These are phyloP conservation scores for Pterostichus niger DNA, from an alignment of 2,888 invertebrate genomes.

Conservation along the genomic window DNA sequence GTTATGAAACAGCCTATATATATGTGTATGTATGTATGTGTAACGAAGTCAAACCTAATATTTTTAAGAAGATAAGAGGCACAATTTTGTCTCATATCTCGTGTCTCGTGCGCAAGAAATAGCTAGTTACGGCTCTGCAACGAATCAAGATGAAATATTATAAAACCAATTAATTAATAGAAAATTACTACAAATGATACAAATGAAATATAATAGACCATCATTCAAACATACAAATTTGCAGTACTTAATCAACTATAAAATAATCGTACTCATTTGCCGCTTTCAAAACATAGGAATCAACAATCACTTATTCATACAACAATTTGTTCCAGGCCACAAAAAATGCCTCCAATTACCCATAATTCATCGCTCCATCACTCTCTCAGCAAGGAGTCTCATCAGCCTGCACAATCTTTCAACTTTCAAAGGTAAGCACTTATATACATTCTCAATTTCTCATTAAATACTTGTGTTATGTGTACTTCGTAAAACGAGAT, in stretches of 20 bases:
- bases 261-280: constrained; percentile 17
- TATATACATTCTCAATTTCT: neutral
- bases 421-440: neutral
- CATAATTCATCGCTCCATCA: constrained; percentile 52
- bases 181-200: neutral
- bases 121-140: too few species aligned
- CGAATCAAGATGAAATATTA: too few species aligned
- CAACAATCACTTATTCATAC: constrained; percentile 36
- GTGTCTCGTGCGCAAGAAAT: too few species aligned
- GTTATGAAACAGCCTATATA: too few species aligned
- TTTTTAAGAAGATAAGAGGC: too few species aligned
- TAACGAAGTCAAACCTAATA: too few species aligned
- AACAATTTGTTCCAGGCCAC: constrained; percentile 19
- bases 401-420: neutral
- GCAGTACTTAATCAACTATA: neutral
- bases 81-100: too few species aligned
- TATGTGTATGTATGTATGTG: too few species aligned
- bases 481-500: neutral
- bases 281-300: constrained; percentile 8
- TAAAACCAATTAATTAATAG: too few species aligned
- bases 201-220: constrained; percentile 1
- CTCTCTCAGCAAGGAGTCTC: constrained; percentile 18
- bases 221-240: constrained; percentile 12
- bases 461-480: neutral
- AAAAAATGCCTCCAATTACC: constrained; percentile 48